Base-by-base conservation (phyloP, 1,140 invertebrate genomes). In the Euura saliciscinereae region DNA sequence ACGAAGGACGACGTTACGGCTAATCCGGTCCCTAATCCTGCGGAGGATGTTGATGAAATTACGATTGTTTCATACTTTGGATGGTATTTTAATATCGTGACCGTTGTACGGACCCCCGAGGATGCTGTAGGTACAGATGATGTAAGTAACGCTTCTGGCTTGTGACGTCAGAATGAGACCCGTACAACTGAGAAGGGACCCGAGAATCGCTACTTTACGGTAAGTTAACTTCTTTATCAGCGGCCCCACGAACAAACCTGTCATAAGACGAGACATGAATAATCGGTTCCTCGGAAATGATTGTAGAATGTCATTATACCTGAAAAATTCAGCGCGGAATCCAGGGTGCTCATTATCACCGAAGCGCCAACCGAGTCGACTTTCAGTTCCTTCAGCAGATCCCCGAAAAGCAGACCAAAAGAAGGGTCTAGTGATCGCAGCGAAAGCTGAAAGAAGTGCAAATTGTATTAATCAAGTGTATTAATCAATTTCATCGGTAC, bases 301-400 rank as follows among this genome's bases (percentile, higher is more conserved):
- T 8, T 10, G 45, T 11, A 10, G 43, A 6, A 43, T 2, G 2
- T 28, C 67, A 43, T 28, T 28, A 71, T 80, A 86, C 86, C 86
- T 74, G 93, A 94, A 84, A 94, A 94, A 79, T 94, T 94, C 78
- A 94, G 90, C 73, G 92, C 91, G 2, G 92, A 92, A 81, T 94
- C 93, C 71, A 93, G 83, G 11, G 92, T 90, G 83, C 92, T 93
- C 85, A 93, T 91, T 74, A 94, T 93, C 7, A 94, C 78, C 0
- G 93, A 91, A 0, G 92, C 92, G 42, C 92, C 91, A 0, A 92
- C 94, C 0, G 93, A 94, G 51, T 90, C 90, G 6, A 94, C 90
- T 2, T 90, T 85, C 5, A 94, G 86, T 68, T 92, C 89, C 64
- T 88, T 84, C 7, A 94, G 82, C 5, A 93, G 87, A 80, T 94